Conservation (phyloP, 2,797 vertebrate genomes). For the Myiothlypis coronata region DNA sequence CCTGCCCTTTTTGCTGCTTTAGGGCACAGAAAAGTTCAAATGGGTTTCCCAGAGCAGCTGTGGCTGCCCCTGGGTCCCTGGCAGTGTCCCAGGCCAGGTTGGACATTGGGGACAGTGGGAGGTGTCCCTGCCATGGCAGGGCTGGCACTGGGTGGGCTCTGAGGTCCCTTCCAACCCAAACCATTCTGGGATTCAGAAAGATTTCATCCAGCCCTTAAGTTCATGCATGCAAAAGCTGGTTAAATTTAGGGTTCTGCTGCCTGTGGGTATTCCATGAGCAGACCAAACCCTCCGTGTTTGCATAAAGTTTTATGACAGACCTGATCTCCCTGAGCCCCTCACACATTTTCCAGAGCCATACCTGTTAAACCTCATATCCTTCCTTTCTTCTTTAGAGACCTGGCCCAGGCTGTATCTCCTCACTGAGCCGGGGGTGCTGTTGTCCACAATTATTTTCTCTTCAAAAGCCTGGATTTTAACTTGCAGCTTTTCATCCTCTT, state of each 20-base stretch:
- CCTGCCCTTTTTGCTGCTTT: background rate
- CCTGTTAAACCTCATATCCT: constrained; percentile 89
- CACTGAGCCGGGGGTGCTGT: constrained; percentile 70
- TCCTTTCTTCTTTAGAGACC: constrained; percentile 79
- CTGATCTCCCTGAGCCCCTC: background rate
- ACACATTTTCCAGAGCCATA: constrained; percentile 42
- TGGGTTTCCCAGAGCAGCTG: rapidly evolving
- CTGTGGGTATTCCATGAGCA: background rate
- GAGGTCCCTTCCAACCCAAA: background rate
- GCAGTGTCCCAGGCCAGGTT: rapidly evolving
- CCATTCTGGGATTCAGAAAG: background rate
- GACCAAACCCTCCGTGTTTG: background rate
- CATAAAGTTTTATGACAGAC: background rate
- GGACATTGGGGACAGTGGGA: rapidly evolving
- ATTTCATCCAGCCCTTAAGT: background rate
- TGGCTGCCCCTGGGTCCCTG: background rate
- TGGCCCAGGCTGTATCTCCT: constrained; percentile 84
- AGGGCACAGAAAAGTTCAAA: background rate
- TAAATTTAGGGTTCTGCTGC: background rate
- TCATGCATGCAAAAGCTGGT: background rate
- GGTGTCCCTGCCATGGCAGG: background rate
- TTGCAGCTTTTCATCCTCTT: constrained; percentile 78
- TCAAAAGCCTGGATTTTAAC: constrained; percentile 84
- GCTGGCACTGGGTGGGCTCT: rapidly evolving
- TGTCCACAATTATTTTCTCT: constrained; percentile 76